These are phyloP conservation scores for Acanthosepion pharaonis DNA, from an alignment of 2,888 invertebrate genomes.

Conservation along the genomic window DNA sequence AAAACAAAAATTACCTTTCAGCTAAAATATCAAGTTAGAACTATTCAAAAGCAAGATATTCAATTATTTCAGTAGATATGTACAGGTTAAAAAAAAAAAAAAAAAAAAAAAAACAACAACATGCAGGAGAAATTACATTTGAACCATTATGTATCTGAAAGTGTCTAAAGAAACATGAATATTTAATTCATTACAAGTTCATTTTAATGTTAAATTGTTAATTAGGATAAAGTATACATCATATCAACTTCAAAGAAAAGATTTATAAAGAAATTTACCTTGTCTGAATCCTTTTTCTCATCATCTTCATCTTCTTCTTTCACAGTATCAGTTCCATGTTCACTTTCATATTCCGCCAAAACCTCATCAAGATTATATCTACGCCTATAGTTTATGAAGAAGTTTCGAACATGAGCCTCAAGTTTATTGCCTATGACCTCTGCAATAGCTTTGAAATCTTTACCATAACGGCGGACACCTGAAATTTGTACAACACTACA, in stretches of 20 bases:
- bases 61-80: background rate
- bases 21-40: background rate
- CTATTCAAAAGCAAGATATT: too few relatives aligned
- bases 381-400: conserved; percentile 92
- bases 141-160: too few relatives aligned
- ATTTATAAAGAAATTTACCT: conserved; percentile 1
- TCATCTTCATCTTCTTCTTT: conserved; percentile 56
- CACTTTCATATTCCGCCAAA: conserved; percentile 81
- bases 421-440: conserved; percentile 96
- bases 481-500: conserved; percentile 49
- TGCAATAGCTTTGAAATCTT: conserved; percentile 93
- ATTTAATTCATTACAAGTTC: too few relatives aligned
- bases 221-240: too few relatives aligned
- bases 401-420: conserved; percentile 91
- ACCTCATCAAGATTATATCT: conserved; percentile 87
- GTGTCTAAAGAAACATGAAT: too few relatives aligned
- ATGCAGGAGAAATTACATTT: too few relatives aligned
- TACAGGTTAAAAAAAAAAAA: background rate
- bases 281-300: conserved; percentile 57
- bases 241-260: too few relatives aligned
- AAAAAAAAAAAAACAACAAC: background rate
- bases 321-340: conserved; percentile 64
- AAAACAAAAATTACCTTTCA: background rate
- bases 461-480: conserved; percentile 81
- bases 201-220: too few relatives aligned